Percentiles rank a stretch among this genome's conserved stretches.
phyloP scores from a whole-genome alignment of 2,888 invertebrate species.

The Clanis bilineata region DNA sequence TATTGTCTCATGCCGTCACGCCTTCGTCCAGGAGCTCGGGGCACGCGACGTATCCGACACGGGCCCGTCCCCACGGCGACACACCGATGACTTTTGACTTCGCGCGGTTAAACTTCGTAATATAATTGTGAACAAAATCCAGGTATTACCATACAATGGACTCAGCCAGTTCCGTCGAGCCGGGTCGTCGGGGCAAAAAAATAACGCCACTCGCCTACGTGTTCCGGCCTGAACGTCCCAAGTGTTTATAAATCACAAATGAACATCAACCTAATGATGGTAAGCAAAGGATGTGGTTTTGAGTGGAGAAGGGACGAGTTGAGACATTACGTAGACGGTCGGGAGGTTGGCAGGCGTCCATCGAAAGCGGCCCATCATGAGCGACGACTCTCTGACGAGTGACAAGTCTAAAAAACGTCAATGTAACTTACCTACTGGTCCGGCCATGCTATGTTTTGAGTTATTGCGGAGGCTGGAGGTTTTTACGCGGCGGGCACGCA shows the following conservation, averaged over 20 bases:
- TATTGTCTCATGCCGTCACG: background rate
- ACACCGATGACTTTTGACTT: slow-evolving; percentile 79
- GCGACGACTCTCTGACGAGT: slow-evolving; percentile 77
- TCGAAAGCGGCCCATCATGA: slow-evolving; percentile 77
- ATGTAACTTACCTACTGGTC: slow-evolving; percentile 68
- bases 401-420: slow-evolving; percentile 75
- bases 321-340: slow-evolving; percentile 29
- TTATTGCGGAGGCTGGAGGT: slow-evolving; percentile 57
- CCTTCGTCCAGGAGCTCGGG: background rate
- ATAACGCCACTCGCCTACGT: slow-evolving; percentile 67
- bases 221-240: slow-evolving; percentile 35
- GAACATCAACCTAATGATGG: slow-evolving; percentile 34
- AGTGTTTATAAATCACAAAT: slow-evolving; percentile 22
- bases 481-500: slow-evolving; percentile 37
- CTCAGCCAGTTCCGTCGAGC: slow-evolving; percentile 75
- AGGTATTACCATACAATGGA: slow-evolving; percentile 81
- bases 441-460: slow-evolving; percentile 64
- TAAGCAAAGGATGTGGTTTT: slow-evolving; percentile 1
- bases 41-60: slow-evolving; percentile 38
- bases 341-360: slow-evolving; percentile 75
- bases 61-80: slow-evolving; percentile 53
- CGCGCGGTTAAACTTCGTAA: slow-evolving; percentile 78
- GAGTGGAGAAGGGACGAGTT: slow-evolving; percentile 21
- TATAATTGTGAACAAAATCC: slow-evolving; percentile 82
- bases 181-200: slow-evolving; percentile 80